phyloP scores from a whole-genome alignment of 2,797 vertebrate species.

The Galagoides demidoff region DNA sequence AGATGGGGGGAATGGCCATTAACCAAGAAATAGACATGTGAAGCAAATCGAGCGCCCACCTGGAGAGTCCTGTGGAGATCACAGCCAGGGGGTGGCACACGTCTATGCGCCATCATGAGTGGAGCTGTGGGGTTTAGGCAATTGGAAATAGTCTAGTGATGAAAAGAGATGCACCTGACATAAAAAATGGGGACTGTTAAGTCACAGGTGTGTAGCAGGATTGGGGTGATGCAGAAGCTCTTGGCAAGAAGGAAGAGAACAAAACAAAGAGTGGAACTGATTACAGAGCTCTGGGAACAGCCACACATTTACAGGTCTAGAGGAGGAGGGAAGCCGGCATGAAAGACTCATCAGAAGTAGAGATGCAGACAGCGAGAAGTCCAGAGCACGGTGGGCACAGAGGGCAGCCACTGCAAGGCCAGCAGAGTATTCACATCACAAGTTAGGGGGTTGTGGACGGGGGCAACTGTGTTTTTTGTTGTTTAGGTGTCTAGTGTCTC shows the following conservation, averaged over 20 bases:
- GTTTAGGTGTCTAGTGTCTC: background rate
- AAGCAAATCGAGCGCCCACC: background rate
- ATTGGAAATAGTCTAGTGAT: background rate
- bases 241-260: background rate
- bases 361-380: background rate
- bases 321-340: background rate
- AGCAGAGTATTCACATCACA: background rate
- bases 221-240: background rate
- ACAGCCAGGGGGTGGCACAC: rapidly evolving
- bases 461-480: too few species aligned
- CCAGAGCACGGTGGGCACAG: background rate
- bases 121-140: background rate
- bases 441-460: background rate
- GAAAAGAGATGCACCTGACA: background rate
- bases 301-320: too few species aligned
- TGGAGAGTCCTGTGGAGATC: background rate
- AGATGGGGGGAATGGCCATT: background rate
- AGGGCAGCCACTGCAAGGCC: background rate
- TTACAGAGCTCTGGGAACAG: background rate
- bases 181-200: background rate
- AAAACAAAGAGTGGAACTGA: background rate
- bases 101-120: background rate
- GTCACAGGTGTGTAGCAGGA: background rate
- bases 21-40: background rate
- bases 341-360: background rate